Base-by-base conservation (phyloP, 2,797 vertebrate genomes). In the Onychomys arenicola region DNA sequence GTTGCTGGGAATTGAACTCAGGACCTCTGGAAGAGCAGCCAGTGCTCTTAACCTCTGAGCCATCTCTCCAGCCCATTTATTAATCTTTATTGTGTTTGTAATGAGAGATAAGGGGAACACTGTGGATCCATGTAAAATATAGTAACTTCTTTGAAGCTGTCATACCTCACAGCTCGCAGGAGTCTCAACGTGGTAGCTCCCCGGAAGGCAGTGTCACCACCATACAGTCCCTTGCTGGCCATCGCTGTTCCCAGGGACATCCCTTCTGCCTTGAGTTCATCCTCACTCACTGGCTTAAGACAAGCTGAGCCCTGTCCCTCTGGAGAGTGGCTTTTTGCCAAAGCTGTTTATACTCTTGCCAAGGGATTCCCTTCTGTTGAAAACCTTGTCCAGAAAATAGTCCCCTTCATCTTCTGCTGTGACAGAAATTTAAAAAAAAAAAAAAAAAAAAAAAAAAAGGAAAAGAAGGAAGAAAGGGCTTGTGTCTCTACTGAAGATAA, bases 321-420 rank as follows among this genome's bases (percentile, higher is more conserved):
- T 49, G 67, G 40, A 93, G 78, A 59, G 86, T 61, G 57, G 93
- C 76, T 84, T 91, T 96, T 75, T 78, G 75, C 83, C 80, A 86
- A 89, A 76, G 27, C 55, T 89, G 67, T 92, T 90, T 75, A 81
- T 84, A 71, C 34, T 84, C 88, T 73, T 88, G 92, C 69, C 73
- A 93, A 85, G 92, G 83, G 94, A 96, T 93, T 94, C 87, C 55
- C 87, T 76, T 95, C 89, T 97, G 29, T 49, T 91, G 65, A 84
- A 75, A 97, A 89, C 91, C 76, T 73, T 91, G 83, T 88, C 71
- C 29, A 67, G 86, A 49, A 90, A 96, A 95, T 34, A 93, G 80
- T 6, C 94, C 71, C 34, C 63, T 85, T 85, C 83, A n/a, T 52
- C 17, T 34, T 49, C 61, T 67, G 17, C 43, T 52, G 63, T 25